Evolutionary conservation across 2,113 vertebrate genomes (phyloP).

Genomic region (Otolemur garnettii): DNA sequence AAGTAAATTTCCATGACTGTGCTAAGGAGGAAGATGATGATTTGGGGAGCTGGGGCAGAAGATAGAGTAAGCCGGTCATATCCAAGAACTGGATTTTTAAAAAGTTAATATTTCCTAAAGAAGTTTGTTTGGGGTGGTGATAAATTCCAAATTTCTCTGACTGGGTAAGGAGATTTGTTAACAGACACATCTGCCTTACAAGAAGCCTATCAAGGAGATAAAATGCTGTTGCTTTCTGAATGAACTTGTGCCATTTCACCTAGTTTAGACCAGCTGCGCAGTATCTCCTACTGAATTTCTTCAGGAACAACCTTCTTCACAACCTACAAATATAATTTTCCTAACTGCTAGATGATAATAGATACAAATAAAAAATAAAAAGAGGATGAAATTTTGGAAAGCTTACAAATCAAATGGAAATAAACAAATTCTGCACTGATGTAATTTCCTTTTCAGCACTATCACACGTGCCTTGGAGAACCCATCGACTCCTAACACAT

Average conservation of each 20-base stretch:
- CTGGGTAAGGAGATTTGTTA: not conserved
- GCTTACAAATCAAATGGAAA: constrained; percentile 67
- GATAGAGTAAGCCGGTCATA: not conserved
- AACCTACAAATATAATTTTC: not conserved
- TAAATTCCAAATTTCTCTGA: not conserved
- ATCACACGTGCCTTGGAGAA: not conserved
- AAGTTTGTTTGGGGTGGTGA: not conserved
- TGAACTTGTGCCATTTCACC: constrained; percentile 18
- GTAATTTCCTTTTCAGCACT: constrained; percentile 68
- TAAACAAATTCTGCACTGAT: constrained; percentile 35
- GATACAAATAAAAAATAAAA: not conserved
- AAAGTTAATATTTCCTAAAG: not conserved
- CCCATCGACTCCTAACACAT: not conserved
- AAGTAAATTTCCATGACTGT: not conserved
- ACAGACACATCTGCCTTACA: not conserved
- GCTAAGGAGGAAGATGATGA: not conserved
- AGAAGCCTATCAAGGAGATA: not conserved
- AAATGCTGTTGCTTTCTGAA: not conserved
- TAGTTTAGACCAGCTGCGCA: not conserved
- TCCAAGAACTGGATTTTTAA: not conserved
- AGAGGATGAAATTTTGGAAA: constrained; percentile 27
- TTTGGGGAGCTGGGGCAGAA: fast-evolving
- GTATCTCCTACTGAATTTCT: not conserved
- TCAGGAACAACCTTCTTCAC: not conserved
- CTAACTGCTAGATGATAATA: constrained; percentile 42